Base-by-base conservation (phyloP, 2,797 vertebrate genomes). In the Rhynchonycteris naso region DNA sequence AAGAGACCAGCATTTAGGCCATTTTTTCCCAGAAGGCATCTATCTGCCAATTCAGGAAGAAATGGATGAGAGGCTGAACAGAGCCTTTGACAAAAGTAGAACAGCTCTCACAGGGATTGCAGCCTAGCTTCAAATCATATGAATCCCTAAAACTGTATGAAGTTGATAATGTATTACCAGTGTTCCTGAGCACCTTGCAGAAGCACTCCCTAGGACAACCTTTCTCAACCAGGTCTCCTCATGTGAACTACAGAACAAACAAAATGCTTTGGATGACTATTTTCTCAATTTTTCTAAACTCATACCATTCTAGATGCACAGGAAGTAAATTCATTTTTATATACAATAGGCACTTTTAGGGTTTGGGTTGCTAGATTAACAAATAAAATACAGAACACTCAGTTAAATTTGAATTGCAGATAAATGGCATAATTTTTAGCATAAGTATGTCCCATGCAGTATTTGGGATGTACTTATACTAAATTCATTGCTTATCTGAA, bases 71-170 rank as follows among this genome's bases (percentile, higher is more conserved):
- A 92, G 87, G 68, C 66, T 58, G 68, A 93, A 74, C 1, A 82
- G 30, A 81, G 90, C 74, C 88, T 91, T 2, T 85, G 76, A 93
- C 33, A 88, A 94, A 96, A 97, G 84, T 95, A 75, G 96, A 92
- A 79, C 94, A 96, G 76, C 69, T 96, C 93, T 96, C 95, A 56
- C 11, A 88, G 95, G 97, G 76, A 69, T 33, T 79, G 26, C 2
- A 68, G 86, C 30, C 52, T 75, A 80, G 66, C 89, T 86, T 84
- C 88, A 93, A 72, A 93, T 59, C 43, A 84, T 76, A 75, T 63
- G 80, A 95, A 35, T 38, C 26, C 83, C 54, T 82, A 68, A 78
- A 94, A 80, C n/a, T 95, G 86, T 88, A 82, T 80, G 92, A 91
- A 83, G 18, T 11, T 75, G 65, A 76, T 30, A 74, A 24, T 43